phyloP scores from a whole-genome alignment of 2,797 vertebrate species.

The Cyprinella venusta region DNA sequence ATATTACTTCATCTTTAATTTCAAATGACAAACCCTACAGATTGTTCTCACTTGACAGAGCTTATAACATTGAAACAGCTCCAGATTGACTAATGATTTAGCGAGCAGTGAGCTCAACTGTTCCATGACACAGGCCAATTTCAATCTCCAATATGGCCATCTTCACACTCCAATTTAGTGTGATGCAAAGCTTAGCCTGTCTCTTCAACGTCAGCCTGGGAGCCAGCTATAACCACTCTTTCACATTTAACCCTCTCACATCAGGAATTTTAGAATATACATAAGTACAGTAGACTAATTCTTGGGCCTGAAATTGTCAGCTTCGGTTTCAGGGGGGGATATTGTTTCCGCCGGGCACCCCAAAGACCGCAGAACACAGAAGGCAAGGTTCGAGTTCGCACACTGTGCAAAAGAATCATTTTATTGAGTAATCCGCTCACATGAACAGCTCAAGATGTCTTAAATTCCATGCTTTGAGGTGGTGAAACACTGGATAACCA shows the following conservation, averaged over 20 bases:
- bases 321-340: background rate
- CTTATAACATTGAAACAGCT: conserved; percentile 38
- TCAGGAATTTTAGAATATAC: conserved; percentile 12
- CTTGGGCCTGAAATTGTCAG: conserved; percentile 3
- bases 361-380: conserved; percentile 51
- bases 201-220: conserved; percentile 33
- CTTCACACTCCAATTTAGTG: conserved; percentile 52
- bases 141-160: conserved; percentile 65
- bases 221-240: conserved; percentile 44
- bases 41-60: conserved; percentile 36
- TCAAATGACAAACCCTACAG: conserved; percentile 66
- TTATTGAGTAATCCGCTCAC: conserved; percentile 63
- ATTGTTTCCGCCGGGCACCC: background rate
- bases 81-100: conserved; percentile 72
- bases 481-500: conserved; percentile 68
- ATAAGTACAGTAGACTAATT: background rate
- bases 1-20: conserved; percentile 68
- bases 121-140: conserved; percentile 73
- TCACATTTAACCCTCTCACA: conserved; percentile 44
- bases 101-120: conserved; percentile 73
- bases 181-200: conserved; percentile 45
- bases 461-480: conserved; percentile 68
- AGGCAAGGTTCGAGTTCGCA: conserved; percentile 61
- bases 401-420: conserved; percentile 63
- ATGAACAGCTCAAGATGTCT: conserved; percentile 76